These are phyloP conservation scores for Drosophila kuntzei DNA, from an alignment of 2,888 invertebrate genomes.

Conservation along the genomic window DNA sequence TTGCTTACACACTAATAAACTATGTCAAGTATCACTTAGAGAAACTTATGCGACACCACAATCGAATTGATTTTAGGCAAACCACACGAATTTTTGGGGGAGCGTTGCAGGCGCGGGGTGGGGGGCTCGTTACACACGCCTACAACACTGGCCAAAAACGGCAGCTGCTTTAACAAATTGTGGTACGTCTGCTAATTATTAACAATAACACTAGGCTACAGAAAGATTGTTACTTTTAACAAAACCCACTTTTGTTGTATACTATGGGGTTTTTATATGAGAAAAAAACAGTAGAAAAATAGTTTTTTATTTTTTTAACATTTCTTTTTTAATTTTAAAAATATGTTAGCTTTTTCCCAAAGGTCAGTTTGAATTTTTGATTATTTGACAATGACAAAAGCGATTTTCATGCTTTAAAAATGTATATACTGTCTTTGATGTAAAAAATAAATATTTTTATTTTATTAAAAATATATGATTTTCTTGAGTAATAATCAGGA, in stretches of 20 bases:
- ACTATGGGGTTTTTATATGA: neutral
- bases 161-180: conserved; percentile 26
- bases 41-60: conserved; percentile 41
- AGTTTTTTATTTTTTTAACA: too few relatives aligned
- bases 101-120: conserved; percentile 45
- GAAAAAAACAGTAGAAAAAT: neutral
- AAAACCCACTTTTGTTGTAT: neutral
- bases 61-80: neutral
- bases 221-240: neutral
- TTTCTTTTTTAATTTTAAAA: neutral
- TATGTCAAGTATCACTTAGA: conserved; percentile 75
- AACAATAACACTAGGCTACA: conserved; percentile 7
- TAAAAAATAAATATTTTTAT: too few relatives aligned
- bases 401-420: too few relatives aligned
- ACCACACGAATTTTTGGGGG: conserved; percentile 30
- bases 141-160: conserved; percentile 58
- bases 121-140: conserved; percentile 58
- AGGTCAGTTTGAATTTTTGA: too few relatives aligned
- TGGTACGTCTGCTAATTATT: conserved; percentile 31
- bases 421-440: too few relatives aligned
- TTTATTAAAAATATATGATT: too few relatives aligned
- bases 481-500: too few relatives aligned
- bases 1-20: conserved; percentile 61
- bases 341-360: too few relatives aligned
- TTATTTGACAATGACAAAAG: too few relatives aligned